phyloP scores from a whole-genome alignment of 2,888 invertebrate species.

The Tricholauxania praeusta region DNA sequence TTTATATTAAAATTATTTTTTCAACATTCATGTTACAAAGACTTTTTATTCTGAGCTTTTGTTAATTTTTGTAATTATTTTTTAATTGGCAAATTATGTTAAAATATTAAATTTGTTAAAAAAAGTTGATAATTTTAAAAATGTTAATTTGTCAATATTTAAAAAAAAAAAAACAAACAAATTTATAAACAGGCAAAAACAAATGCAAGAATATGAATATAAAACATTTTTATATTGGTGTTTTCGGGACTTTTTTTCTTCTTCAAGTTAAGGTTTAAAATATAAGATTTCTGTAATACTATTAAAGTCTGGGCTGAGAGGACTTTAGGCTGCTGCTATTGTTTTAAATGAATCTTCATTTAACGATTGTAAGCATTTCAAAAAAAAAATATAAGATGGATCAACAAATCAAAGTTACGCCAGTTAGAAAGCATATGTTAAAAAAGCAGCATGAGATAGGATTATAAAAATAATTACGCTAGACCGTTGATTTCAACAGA shows the following conservation, averaged over 20 bases:
- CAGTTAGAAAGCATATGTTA: too few species aligned
- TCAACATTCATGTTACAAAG: conserved; percentile 11
- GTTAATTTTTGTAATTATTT: conserved; percentile 26
- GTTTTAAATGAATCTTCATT: too few species aligned
- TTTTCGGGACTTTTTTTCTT: conserved; percentile 11
- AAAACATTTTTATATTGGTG: conserved; percentile 21
- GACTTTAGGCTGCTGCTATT: too few species aligned
- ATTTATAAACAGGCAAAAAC: conserved; percentile 61
- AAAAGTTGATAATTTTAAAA: conserved; percentile 23
- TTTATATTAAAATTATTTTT: conserved; percentile 19
- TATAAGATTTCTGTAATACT: too few species aligned
- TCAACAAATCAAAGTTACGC: too few species aligned
- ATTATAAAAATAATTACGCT: too few species aligned
- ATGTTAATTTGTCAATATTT: conserved; percentile 14
- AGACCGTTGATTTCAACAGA: too few species aligned
- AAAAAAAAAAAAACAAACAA: conserved; percentile 58
- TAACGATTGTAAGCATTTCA: too few species aligned
- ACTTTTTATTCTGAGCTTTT: conserved; percentile 15
- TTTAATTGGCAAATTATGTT: conserved; percentile 30
- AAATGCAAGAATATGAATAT: conserved; percentile 47
- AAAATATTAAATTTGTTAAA: conserved; percentile 23
- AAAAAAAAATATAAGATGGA: too few species aligned
- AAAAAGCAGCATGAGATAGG: too few species aligned
- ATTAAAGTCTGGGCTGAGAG: too few species aligned
- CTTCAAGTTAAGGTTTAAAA: neutral